A percentile compares a stretch with the other conserved stretches of the same genome.
Evolutionary conservation across 1,140 invertebrate species (phyloP).

Genomic region (Ericerus pela): DNA sequence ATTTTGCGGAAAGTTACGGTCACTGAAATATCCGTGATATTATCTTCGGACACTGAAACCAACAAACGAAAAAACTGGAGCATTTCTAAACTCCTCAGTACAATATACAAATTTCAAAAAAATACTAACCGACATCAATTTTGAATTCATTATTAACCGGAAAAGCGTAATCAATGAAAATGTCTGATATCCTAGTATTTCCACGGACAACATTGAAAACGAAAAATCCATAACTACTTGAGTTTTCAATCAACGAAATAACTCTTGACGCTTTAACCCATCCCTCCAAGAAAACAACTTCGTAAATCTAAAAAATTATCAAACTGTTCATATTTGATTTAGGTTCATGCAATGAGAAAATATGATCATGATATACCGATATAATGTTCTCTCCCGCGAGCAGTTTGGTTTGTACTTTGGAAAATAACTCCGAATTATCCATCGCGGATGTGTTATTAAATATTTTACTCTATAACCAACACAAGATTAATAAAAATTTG

Average conservation of each 20-base stretch:
- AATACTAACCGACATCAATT: conserved; percentile 48
- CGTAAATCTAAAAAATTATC: conserved; percentile 29
- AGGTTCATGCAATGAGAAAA: conserved; percentile 10
- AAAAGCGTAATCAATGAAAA: conserved; percentile 52
- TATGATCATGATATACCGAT: conserved; percentile 34
- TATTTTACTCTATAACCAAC: conserved; percentile 1
- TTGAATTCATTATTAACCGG: conserved; percentile 60
- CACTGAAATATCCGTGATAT: conserved; percentile 39
- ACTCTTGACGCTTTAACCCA: conserved; percentile 38
- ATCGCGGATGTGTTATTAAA: conserved; percentile 16
- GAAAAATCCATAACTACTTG: conserved; percentile 44
- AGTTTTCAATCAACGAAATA: conserved; percentile 49
- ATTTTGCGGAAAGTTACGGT: conserved; percentile 41
- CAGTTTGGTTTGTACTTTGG: conserved; percentile 45
- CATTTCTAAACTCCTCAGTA: conserved; percentile 2
- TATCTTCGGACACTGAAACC: conserved; percentile 38
- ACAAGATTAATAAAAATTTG: not conserved
- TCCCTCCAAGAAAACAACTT: conserved; percentile 39
- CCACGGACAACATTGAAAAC: conserved; percentile 40
- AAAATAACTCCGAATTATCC: conserved; percentile 27
- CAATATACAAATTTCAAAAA: not conserved
- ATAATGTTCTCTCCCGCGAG: conserved; percentile 41
- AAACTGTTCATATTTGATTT: conserved; percentile 16
- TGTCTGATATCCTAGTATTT: conserved; percentile 47
- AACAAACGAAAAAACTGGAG: conserved; percentile 32